Percentiles rank a stretch among this genome's conserved stretches.
Evolutionary conservation across 92 coral and sea anemone genomes (phyloP).

Genomic region (Zoanthus solanderi): DNA sequence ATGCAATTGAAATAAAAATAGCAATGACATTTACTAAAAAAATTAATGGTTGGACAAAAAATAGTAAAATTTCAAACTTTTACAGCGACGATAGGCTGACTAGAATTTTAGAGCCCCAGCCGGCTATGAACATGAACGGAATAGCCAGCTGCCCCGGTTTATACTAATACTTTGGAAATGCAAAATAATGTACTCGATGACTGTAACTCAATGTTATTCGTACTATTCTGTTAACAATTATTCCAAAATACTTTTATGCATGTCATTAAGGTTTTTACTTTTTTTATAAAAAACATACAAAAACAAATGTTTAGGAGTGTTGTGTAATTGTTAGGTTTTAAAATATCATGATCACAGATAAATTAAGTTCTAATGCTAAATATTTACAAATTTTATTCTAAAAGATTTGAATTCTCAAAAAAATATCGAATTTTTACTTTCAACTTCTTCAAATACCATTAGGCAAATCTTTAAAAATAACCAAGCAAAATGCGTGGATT

Average conservation of each 20-base stretch:
- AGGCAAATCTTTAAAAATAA: not conserved
- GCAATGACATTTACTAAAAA: not conserved
- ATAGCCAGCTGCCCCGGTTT: not conserved
- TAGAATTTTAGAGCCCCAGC: not conserved
- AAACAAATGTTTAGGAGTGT: no score
- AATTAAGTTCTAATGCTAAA: no score
- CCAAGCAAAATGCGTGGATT: not conserved
- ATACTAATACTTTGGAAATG: no score
- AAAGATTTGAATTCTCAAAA: no score
- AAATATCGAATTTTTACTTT: no score
- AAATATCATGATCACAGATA: no score
- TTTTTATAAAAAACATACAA: no score
- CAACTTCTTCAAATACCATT: not conserved
- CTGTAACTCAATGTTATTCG: not conserved
- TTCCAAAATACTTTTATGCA: constrained; percentile 10
- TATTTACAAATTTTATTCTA: no score
- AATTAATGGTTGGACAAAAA: not conserved
- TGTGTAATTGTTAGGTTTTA: no score
- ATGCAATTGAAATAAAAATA: not conserved
- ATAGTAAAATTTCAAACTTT: no score
- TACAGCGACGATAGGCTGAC: not conserved
- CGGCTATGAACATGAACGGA: not conserved
- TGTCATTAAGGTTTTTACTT: not conserved
- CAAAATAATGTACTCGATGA: not conserved
- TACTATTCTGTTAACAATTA: not conserved